A percentile compares a stretch with the other conserved stretches of the same genome.
These are phyloP conservation scores for Polydesmus complanatus DNA, from an alignment of 2,888 invertebrate species.

Conservation along the genomic window DNA sequence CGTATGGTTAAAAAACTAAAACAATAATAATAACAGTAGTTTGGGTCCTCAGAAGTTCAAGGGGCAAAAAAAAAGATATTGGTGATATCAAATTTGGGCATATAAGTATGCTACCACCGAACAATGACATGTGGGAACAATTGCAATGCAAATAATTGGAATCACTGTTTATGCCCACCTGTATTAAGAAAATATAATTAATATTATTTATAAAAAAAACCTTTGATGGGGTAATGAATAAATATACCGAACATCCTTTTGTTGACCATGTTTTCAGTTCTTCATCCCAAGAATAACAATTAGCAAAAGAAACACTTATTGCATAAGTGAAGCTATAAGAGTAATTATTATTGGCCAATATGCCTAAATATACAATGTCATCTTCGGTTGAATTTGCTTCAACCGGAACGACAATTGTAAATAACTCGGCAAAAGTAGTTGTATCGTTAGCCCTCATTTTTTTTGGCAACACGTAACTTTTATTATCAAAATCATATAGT, in stretches of 20 bases:
- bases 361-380: not conserved
- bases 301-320: not conserved
- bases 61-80: too few species aligned
- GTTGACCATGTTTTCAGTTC: not conserved
- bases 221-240: not conserved
- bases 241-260: not conserved
- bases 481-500: not conserved
- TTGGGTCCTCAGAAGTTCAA: too few species aligned
- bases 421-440: not conserved
- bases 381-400: not conserved
- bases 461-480: not conserved
- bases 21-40: too few species aligned
- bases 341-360: not conserved
- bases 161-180: constrained; percentile 1
- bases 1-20: too few species aligned
- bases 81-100: constrained; percentile 19
- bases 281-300: constrained; percentile 1
- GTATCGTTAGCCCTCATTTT: not conserved
- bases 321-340: not conserved
- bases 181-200: not conserved
- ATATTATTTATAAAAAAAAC: not conserved
- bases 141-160: constrained; percentile 4
- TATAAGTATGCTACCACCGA: constrained; percentile 20
- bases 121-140: constrained; percentile 21
- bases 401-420: not conserved